Evolutionary conservation across 2,888 invertebrate species (phyloP).

Genomic region (Drosophila atripex): DNA sequence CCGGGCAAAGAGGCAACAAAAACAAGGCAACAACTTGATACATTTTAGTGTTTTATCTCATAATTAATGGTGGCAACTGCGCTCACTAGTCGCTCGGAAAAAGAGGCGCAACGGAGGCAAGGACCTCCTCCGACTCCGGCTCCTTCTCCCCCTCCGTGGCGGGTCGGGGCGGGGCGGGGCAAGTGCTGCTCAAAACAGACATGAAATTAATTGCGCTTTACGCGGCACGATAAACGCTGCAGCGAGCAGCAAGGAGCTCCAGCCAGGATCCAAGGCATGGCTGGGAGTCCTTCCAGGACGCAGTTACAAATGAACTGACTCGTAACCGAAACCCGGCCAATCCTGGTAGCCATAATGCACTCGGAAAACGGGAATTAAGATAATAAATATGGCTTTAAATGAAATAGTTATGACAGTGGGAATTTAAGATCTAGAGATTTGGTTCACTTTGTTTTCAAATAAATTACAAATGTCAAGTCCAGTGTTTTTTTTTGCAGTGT

Average conservation of each 20-base stretch:
- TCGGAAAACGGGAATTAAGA: not conserved
- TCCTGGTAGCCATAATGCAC: constrained; percentile 18
- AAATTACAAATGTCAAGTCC: too few species aligned
- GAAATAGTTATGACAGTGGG: not conserved
- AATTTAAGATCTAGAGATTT: not conserved
- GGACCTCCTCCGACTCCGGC: not conserved
- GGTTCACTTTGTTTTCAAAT: not conserved
- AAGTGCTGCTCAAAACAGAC: constrained; percentile 70
- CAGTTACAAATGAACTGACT: constrained; percentile 72
- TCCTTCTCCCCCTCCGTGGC: too few species aligned
- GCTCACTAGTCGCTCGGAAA: constrained; percentile 32
- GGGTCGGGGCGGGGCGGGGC: constrained; percentile 53
- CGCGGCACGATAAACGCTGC: constrained; percentile 75
- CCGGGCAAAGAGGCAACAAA: constrained; percentile 41
- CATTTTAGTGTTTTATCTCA: constrained; percentile 80
- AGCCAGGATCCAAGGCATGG: constrained; percentile 10
- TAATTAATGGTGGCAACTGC: constrained; percentile 75
- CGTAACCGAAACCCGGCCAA: constrained; percentile 51
- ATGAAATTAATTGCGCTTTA: constrained; percentile 78
- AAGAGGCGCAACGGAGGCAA: constrained; percentile 9
- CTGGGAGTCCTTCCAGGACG: constrained; percentile 25
- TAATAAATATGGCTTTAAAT: not conserved
- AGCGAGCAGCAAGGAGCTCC: constrained; percentile 14
- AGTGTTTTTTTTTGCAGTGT: constrained; percentile 1
- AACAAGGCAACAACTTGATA: constrained; percentile 74